Evolutionary conservation across 2,888 invertebrate genomes (phyloP).

Genomic region (Agonopterix alstromeriana): DNA sequence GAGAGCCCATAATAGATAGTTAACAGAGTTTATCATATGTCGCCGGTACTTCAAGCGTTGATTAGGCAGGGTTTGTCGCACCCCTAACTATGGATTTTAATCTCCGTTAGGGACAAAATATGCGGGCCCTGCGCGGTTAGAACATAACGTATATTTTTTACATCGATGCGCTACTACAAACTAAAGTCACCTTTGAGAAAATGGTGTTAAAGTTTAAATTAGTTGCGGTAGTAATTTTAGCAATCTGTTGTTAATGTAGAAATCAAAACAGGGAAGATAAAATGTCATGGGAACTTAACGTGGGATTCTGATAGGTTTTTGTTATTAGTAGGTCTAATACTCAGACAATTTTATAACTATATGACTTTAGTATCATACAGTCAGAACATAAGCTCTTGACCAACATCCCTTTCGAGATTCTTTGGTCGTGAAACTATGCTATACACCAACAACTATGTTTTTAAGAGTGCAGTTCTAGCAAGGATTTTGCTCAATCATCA

Average conservation of each 20-base stretch:
- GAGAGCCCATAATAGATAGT: slow-evolving; percentile 9
- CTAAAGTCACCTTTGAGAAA: slow-evolving; percentile 18
- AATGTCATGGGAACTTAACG: slow-evolving; percentile 60
- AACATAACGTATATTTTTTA: slow-evolving; percentile 37
- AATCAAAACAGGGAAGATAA: slow-evolving; percentile 65
- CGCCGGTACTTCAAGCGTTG: slow-evolving; percentile 24
- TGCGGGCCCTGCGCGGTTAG: slow-evolving; percentile 50
- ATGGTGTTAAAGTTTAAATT: slow-evolving; percentile 13
- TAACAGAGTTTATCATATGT: slow-evolving; percentile 33
- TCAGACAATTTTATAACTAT: too few species aligned
- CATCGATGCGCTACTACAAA: slow-evolving; percentile 4
- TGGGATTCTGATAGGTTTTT: slow-evolving; percentile 40
- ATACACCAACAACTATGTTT: too few species aligned
- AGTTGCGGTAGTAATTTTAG: slow-evolving; percentile 26
- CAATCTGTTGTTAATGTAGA: slow-evolving; percentile 54
- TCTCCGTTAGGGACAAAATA: slow-evolving; percentile 45
- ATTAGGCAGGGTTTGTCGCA: slow-evolving; percentile 39
- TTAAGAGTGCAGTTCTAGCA: too few species aligned
- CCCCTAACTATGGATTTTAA: slow-evolving; percentile 41
- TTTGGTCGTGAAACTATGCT: too few species aligned
- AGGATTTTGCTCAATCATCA: too few species aligned
- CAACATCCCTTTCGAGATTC: too few species aligned
- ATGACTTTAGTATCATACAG: too few species aligned
- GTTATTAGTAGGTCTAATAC: slow-evolving; percentile 11
- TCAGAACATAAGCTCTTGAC: too few species aligned